phyloP scores from a whole-genome alignment of 2,888 invertebrate species.

The Apoda limacodes region DNA sequence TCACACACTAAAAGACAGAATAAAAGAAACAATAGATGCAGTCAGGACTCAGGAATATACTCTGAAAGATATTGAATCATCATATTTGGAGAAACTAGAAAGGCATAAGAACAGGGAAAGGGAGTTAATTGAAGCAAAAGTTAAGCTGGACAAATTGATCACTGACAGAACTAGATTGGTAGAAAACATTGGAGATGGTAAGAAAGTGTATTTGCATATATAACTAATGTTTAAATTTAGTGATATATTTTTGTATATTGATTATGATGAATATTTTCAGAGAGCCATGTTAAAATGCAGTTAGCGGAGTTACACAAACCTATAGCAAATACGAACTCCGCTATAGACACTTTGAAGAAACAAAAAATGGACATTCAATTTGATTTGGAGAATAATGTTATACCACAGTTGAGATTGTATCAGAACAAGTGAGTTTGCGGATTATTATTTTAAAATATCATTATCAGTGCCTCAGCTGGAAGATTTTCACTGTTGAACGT shows the following conservation, averaged over 20 bases:
- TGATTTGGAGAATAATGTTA: slow-evolving; percentile 42
- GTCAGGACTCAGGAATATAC: slow-evolving; percentile 39
- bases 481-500: no score
- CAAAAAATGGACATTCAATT: slow-evolving; percentile 48
- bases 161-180: slow-evolving; percentile 52
- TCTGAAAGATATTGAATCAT: slow-evolving; percentile 41
- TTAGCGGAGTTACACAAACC: slow-evolving; percentile 42
- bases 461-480: no score
- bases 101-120: slow-evolving; percentile 55
- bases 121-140: slow-evolving; percentile 54
- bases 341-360: slow-evolving; percentile 46
- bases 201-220: no score
- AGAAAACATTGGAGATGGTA: slow-evolving; percentile 63
- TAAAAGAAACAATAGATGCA: slow-evolving; percentile 38
- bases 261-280: slow-evolving; percentile 29
- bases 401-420: slow-evolving; percentile 40
- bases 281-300: slow-evolving; percentile 40
- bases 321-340: slow-evolving; percentile 40
- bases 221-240: no score
- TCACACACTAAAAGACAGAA: slow-evolving; percentile 37
- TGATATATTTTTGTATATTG: no score
- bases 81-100: slow-evolving; percentile 54
- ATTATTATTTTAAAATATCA: background rate
- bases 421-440: slow-evolving; percentile 45
- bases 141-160: slow-evolving; percentile 62